Base-by-base conservation (phyloP, 2,113 vertebrate species). In the Abramis brama region DNA sequence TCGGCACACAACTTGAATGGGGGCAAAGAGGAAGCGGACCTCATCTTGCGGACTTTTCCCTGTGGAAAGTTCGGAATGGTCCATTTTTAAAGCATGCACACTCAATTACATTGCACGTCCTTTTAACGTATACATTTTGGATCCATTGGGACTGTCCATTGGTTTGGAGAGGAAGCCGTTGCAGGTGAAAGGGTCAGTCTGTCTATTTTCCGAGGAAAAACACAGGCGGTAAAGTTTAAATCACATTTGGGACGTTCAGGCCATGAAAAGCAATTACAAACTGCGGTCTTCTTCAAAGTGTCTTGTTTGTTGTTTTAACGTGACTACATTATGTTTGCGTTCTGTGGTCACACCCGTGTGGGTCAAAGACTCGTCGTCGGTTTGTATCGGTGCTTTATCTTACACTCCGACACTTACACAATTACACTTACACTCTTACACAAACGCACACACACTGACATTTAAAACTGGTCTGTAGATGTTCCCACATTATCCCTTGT, bases 1-100 rank as follows among this genome's bases (percentile, higher is more conserved):
- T 91, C 83, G 86, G 85, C 55, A 85, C 88, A 88, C 10, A 66
- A 92, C 91, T 89, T 90, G 91, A 88, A 91, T 85, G 73, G 89
- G 89, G 88, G 87, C 92, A 91, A 87, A 90, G 91, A 91, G 91
- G 83, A 92, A 88, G 87, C 86, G 90, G 91, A 90, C 91, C 89
- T 93, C 91, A 91, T 94, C 60, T 76, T 92, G 89, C 90, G 91
- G 88, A 91, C 81, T 75, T 87, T 60, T 88, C 84, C 79, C 86
- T 85, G 52, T 87, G 89, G 92, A 93, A 82, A 89, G 86, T 89
- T 80, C 82, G 59, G 59, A 82, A 75, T 64, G 66, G 86, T 52
- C 13, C 15, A 64, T 80, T 83, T 84, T 43, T 73, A 68, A 71
- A 71, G 52, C 82, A 82, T 74, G 39, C 77, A 23, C 80, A 57